Base-by-base conservation (phyloP, 2,888 invertebrate species). In the Pheosia gnoma region DNA sequence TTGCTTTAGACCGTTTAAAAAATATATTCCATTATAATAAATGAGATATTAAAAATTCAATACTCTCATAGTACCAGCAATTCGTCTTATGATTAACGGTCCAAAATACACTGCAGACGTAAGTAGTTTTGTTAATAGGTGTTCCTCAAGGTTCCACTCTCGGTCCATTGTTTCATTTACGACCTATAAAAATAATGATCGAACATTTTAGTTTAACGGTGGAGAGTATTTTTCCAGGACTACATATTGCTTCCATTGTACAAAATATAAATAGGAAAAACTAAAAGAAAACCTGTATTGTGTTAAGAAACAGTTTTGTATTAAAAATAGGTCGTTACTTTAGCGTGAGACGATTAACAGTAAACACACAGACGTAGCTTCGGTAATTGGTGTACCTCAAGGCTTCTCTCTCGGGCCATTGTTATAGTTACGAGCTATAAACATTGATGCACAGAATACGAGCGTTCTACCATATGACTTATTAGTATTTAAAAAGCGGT, bases 141-240 rank as follows among this genome's bases (percentile, higher is more conserved):
- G 66, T 75, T 59, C 72, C 59, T 64, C 79, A 78, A 77, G 77
- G 80, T 64, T 65, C 57, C 39, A 61, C 54, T 67, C 62, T 71
- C 45, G 65, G 69, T 10, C 66, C 70, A 77, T 78, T 79, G 71
- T 74, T 74, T 55, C 51, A 57, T 68, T 65, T 67, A 58, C 65
- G 63, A 68, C 61, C 69, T 59, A 61, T 70, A 59, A 65, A 73
- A 59, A 66, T 69, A 65, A 72, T 68, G 62, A 55, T n/a, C 3
- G 45, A 39, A 53, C 61, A 66, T 71, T 51, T 54, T 47, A 47
- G 11, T 47, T 47, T 4, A 47, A 11, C 47, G n/a, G 47, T 11
- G n/a, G n/a, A 47, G 47, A 47, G 47, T 47, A 47, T n/a, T 47
- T 47, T 47, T 47, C 47, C 47, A 47, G 47, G 47, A 47, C n/a